Conservation (phyloP, 2,888 invertebrate species). For the Spicauda simplicius region DNA sequence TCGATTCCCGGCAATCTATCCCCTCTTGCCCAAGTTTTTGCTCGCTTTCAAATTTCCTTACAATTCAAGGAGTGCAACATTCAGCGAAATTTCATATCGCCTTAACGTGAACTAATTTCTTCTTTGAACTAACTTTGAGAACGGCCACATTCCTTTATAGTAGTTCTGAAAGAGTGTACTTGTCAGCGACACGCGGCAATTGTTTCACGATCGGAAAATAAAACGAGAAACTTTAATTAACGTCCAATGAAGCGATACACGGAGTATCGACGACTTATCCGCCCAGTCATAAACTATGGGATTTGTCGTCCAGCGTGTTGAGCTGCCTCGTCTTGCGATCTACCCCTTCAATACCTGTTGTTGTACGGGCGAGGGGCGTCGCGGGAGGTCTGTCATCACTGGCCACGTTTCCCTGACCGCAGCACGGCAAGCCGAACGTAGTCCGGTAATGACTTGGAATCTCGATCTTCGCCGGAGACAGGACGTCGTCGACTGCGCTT, state of each 20-base stretch:
- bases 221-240: conserved; percentile 34
- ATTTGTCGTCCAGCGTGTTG: conserved; percentile 20
- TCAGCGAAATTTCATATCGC: conserved; percentile 4
- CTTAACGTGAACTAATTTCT: conserved; percentile 15
- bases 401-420: conserved; percentile 29
- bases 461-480: conserved; percentile 28
- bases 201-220: conserved; percentile 25
- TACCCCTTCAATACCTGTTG: background rate
- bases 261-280: conserved; percentile 34
- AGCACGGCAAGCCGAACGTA: conserved; percentile 20
- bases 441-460: conserved; percentile 30
- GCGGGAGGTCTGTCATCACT: background rate
- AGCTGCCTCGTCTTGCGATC: background rate
- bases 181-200: conserved; percentile 28
- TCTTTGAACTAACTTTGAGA: conserved; percentile 14
- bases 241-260: conserved; percentile 36
- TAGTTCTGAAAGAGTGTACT: background rate
- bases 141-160: conserved; percentile 17
- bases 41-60: background rate
- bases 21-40: background rate
- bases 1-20: background rate
- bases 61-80: background rate
- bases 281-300: conserved; percentile 31
- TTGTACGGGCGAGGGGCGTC: background rate
- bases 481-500: background rate